These are phyloP conservation scores for Leptarthrus brevirostris DNA, from an alignment of 2,888 invertebrate species.

Conservation along the genomic window DNA sequence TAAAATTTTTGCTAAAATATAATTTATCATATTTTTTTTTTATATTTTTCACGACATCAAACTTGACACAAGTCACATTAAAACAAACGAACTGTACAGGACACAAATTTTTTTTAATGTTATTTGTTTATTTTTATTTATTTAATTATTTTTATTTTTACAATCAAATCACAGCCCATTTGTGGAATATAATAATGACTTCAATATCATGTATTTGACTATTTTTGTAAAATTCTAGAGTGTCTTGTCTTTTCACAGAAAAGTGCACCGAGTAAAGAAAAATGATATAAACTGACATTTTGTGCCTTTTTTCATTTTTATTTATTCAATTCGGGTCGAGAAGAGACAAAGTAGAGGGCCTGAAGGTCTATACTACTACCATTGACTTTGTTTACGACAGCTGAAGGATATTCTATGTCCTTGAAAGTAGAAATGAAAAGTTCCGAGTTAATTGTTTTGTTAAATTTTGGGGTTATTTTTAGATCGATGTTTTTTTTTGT, in stretches of 20 bases:
- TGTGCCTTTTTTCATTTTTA: not conserved
- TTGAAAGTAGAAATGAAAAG: too few species aligned
- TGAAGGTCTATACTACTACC: too few species aligned
- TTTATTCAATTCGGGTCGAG: too few species aligned
- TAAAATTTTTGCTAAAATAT: conserved; percentile 54
- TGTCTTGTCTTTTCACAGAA: conserved; percentile 27
- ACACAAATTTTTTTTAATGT: conserved; percentile 56
- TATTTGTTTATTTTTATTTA: conserved; percentile 53
- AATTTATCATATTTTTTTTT: conserved; percentile 50
- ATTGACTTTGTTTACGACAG: too few species aligned
- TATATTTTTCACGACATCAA: conserved; percentile 57
- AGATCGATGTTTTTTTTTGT: too few species aligned
- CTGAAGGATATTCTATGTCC: too few species aligned
- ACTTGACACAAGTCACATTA: conserved; percentile 53
- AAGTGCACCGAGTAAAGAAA: conserved; percentile 14
- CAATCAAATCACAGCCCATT: conserved; percentile 61
- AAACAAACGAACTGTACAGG: conserved; percentile 58
- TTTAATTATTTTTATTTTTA: conserved; percentile 56
- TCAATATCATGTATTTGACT: conserved; percentile 45
- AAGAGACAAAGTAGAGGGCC: too few species aligned
- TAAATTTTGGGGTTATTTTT: too few species aligned
- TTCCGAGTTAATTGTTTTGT: too few species aligned
- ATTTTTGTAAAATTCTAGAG: conserved; percentile 29
- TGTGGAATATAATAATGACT: conserved; percentile 57
- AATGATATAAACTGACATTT: conserved; percentile 22